phyloP scores from a whole-genome alignment of 2,113 vertebrate genomes.

The Zeus faber region DNA sequence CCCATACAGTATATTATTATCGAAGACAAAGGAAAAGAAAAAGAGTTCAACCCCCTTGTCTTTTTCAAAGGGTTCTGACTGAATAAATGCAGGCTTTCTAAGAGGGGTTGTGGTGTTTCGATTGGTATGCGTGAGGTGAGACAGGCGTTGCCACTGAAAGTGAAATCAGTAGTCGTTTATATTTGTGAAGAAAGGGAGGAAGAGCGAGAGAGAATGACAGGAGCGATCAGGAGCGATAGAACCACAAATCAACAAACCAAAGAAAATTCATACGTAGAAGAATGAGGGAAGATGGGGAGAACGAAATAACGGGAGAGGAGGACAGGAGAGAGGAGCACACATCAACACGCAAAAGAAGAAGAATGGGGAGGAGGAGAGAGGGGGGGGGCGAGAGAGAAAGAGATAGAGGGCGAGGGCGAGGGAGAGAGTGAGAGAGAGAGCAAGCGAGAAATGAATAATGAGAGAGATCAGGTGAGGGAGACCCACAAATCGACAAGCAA shows the following conservation, averaged over 20 bases:
- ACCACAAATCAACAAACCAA: too few relatives aligned
- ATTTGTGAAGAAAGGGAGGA: conserved; percentile 3
- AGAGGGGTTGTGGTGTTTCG: neutral
- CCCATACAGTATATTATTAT: too few relatives aligned
- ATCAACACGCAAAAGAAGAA: neutral
- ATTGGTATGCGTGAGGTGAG: conserved; percentile 29
- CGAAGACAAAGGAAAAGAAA: too few relatives aligned
- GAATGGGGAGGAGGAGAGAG: neutral
- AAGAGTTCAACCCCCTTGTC: conserved; percentile 12
- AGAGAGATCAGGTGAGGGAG: too few relatives aligned
- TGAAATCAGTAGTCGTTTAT: conserved; percentile 32
- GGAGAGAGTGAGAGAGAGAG: neutral
- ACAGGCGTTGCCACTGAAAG: conserved; percentile 28
- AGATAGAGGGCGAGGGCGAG: neutral
- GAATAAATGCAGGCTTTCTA: conserved; percentile 1
- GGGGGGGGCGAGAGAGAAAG: neutral
- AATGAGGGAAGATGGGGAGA: conserved; percentile 8
- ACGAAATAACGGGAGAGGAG: conserved; percentile 33
- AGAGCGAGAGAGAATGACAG: conserved; percentile 19
- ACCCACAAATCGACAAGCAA: too few relatives aligned
- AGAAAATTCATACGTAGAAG: too few relatives aligned
- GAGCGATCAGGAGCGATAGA: conserved; percentile 22
- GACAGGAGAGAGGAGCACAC: too few relatives aligned
- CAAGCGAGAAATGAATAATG: too few relatives aligned
- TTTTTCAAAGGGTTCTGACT: conserved; percentile 9